Conservation (phyloP, 1,140 invertebrate genomes). For the Drosophila prosaltans region DNA sequence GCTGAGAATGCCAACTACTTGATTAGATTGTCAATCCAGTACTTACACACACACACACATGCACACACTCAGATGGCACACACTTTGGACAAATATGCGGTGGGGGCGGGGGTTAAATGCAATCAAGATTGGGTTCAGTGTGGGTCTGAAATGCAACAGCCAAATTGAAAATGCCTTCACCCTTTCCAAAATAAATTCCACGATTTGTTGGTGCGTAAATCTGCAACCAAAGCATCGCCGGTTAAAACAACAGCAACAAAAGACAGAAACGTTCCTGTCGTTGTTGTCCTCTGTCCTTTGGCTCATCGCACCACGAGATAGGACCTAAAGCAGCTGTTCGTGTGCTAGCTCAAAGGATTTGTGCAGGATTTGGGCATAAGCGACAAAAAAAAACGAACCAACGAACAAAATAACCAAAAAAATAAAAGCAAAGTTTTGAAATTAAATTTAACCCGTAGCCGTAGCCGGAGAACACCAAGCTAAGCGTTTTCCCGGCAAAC, state of each 20-base stretch:
- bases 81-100: conserved; percentile 15
- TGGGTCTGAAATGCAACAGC: conserved; percentile 28
- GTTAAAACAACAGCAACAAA: conserved; percentile 61
- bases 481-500: conserved; percentile 51
- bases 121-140: conserved; percentile 47
- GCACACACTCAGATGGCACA: background rate
- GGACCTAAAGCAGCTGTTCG: conserved; percentile 69
- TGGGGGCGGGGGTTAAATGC: conserved; percentile 40
- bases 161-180: conserved; percentile 45
- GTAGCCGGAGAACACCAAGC: conserved; percentile 36
- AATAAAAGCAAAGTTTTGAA: conserved; percentile 70
- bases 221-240: conserved; percentile 72
- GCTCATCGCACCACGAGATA: conserved; percentile 3
- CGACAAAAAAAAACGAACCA: conserved; percentile 60
- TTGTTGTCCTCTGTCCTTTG: conserved; percentile 10
- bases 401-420: conserved; percentile 40
- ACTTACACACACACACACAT: background rate
- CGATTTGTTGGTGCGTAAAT: conserved; percentile 80
- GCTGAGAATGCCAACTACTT: background rate
- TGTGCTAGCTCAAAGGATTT: conserved; percentile 78
- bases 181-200: conserved; percentile 62
- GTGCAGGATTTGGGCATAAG: conserved; percentile 75
- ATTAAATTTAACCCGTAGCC: conserved; percentile 75
- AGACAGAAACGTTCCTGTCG: conserved; percentile 35
- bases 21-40: conserved; percentile 3